phyloP scores from a whole-genome alignment of 2,113 vertebrate species.

The Pluvianellus socialis region DNA sequence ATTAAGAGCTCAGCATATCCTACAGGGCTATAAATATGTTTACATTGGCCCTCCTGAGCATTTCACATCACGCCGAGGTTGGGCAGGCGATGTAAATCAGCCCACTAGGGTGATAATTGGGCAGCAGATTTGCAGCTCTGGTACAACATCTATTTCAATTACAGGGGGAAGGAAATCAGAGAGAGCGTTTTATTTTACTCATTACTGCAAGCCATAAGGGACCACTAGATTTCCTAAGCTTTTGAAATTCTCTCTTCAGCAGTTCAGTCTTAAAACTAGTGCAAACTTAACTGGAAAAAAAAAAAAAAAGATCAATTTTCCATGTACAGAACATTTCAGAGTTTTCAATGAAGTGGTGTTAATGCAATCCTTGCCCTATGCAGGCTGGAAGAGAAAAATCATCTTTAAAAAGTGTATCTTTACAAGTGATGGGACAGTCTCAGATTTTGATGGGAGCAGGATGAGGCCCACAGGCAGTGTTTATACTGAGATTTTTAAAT shows the following conservation, averaged over 20 bases:
- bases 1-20: neutral
- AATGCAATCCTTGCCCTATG: neutral
- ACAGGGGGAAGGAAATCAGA: neutral
- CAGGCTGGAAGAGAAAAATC: neutral
- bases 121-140: neutral
- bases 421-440: neutral
- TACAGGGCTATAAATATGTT: neutral
- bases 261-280: neutral
- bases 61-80: neutral
- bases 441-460: neutral
- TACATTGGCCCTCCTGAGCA: neutral
- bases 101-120: neutral
- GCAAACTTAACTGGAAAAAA: neutral
- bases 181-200: slow-evolving; percentile 3
- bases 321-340: neutral
- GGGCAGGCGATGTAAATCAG: neutral
- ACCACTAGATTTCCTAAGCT: neutral
- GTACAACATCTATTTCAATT: neutral
- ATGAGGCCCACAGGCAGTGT: neutral
- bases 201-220: slow-evolving; percentile 4
- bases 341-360: neutral
- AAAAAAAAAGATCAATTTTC: neutral
- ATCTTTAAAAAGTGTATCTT: neutral
- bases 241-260: slow-evolving; percentile 5
- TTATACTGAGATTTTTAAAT: neutral